Conservation (phyloP, 2,797 vertebrate genomes). For the Gymnocypris eckloni region DNA sequence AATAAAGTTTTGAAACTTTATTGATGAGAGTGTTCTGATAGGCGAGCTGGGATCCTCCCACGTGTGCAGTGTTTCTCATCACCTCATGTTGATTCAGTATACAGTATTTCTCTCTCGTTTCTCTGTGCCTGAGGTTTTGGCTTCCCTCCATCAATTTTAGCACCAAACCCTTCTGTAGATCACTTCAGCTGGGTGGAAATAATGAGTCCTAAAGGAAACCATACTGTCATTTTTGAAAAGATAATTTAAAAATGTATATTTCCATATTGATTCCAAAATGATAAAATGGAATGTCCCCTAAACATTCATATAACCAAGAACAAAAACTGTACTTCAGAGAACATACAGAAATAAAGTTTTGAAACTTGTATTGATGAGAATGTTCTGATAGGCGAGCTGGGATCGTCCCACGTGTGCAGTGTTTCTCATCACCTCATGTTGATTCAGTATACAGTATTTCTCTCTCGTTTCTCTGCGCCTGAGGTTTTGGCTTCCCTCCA, state of each 20-base stretch:
- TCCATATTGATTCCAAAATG: neutral
- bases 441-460: neutral
- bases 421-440: constrained; percentile 1
- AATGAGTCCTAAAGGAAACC: no score
- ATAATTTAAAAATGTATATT: neutral
- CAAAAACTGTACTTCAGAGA: neutral
- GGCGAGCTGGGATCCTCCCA: no score
- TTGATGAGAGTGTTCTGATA: no score
- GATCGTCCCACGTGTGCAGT: neutral
- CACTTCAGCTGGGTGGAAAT: no score
- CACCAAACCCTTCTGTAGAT: no score
- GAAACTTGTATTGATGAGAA: neutral
- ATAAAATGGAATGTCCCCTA: neutral
- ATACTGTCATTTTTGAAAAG: no score
- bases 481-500: constrained; percentile 58
- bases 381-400: neutral
- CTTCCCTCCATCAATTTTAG: no score
- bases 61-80: no score
- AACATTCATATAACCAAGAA: neutral
- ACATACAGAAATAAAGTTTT: neutral
- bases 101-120: no score
- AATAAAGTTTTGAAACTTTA: no score
- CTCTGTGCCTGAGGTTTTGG: no score
- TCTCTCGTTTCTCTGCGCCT: constrained; percentile 37
- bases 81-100: no score